A percentile compares a stretch with the other conserved stretches of the same genome.
Evolutionary conservation across 2,797 vertebrate species (phyloP).

Genomic region (Euphonia xanthogaster): DNA sequence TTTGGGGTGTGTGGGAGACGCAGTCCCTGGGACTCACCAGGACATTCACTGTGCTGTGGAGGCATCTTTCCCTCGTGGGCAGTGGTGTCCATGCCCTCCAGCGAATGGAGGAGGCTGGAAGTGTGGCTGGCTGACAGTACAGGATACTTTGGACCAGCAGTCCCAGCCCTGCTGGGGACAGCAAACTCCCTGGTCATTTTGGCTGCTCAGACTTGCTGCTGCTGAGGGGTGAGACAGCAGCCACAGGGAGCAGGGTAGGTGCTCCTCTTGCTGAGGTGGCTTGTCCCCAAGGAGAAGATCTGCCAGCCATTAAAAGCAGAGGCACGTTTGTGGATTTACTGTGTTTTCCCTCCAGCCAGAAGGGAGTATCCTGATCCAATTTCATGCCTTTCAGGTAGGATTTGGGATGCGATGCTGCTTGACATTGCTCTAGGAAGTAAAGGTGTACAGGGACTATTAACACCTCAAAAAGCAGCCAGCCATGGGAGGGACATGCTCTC

Average conservation of each 20-base stretch:
- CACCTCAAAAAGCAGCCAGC: background rate
- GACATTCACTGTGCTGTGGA: background rate
- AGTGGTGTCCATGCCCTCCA: accelerated
- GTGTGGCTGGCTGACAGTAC: background rate
- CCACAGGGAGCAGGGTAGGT: background rate
- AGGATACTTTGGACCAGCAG: background rate
- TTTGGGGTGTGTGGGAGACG: accelerated
- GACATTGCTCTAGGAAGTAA: background rate
- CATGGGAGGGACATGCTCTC: background rate
- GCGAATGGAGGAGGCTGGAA: background rate
- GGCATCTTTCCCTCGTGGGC: accelerated
- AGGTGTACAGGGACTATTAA: background rate
- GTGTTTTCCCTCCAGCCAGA: background rate
- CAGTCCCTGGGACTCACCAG: background rate
- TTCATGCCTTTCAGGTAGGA: background rate
- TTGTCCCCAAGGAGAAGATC: background rate
- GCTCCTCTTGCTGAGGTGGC: background rate
- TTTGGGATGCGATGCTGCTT: background rate
- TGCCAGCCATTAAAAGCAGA: background rate
- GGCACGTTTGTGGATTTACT: background rate
- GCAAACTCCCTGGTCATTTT: background rate
- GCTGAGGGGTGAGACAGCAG: background rate
- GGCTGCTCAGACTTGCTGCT: background rate
- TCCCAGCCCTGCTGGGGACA: background rate
- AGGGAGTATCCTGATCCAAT: background rate